Base-by-base conservation (phyloP, 2,797 vertebrate genomes). In the Pipistrellus pipistrellus region DNA sequence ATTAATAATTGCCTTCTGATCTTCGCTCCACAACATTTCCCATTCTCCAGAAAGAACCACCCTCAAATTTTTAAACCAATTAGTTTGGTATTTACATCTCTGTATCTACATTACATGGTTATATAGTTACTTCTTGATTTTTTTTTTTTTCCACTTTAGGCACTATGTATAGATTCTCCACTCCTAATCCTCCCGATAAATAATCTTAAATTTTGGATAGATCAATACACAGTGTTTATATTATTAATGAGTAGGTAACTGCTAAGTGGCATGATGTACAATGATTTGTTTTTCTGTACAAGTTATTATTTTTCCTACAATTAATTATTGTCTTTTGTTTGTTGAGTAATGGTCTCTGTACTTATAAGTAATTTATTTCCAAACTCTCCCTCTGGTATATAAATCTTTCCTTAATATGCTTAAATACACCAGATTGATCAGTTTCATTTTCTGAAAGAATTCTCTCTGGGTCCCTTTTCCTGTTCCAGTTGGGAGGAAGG, bases 271-370 rank as follows among this genome's bases (percentile, higher is more conserved):
- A 38, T 55, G 59, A n/a, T 27, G 12, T 8, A 23, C 59, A 72
- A 66, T 71, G 41, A 84, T 81, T 91, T 88, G 62, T 48, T 92
- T 82, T 95, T 64, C 41, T 38, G 64, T 46, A 73, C 23, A 55
- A 77, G 69, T 85, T 86, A 81, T 51, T 89, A 64, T 73, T 86
- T 86, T 94, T 76, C 85, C 80, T 88, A 23, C 44, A 41, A 38
- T 77, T 89, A 88, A 57, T 91, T 91, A 88, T 82, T 75, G 32
- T 85, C 69, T 95, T 89, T 64, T 75, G 57, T 88, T 90, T 48
- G 38, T 53, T 94, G 64, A 92, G 69, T 89, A 68, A 66, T 53
- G 35, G n/a, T 59, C 77, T 90, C 72, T 48, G 32, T 66, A 68
- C 48, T 81, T 91, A 89, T 35, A 21, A 14, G 55, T 62, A 30